Conservation (phyloP, 1,140 invertebrate species). For the Eupeodes corollae region DNA sequence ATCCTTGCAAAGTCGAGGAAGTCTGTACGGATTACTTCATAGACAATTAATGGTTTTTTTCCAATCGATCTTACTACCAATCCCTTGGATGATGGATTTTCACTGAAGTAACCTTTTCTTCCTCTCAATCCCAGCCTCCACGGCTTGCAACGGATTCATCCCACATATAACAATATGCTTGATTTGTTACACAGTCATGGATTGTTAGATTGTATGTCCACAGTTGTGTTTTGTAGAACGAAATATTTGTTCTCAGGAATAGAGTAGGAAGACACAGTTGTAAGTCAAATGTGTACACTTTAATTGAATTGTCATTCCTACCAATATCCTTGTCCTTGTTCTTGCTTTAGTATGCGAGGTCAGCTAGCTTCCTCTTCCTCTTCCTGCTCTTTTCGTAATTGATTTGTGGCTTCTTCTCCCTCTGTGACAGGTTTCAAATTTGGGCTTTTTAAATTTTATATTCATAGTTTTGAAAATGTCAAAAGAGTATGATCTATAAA, state of each 20-base stretch:
- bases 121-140: conserved; percentile 23
- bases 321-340: conserved; percentile 1
- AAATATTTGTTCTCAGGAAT: conserved; percentile 15
- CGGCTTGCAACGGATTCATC: conserved; percentile 23
- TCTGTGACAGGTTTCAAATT: conserved; percentile 16
- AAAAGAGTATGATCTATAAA: conserved; percentile 6
- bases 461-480: conserved; percentile 9
- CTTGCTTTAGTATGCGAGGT: conserved; percentile 1
- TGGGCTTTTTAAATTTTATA: conserved; percentile 16
- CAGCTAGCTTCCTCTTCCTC: neutral
- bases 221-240: conserved; percentile 30
- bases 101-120: conserved; percentile 11
- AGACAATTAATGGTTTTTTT: neutral
- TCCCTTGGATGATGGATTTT: no score
- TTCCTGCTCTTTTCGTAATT: conserved; percentile 1
- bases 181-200: conserved; percentile 15
- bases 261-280: conserved; percentile 33
- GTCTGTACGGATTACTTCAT: neutral
- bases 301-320: conserved; percentile 7
- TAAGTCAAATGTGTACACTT: conserved; percentile 23
- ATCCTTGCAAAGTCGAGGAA: conserved; percentile 2
- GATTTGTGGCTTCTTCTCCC: conserved; percentile 4
- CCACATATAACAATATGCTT: conserved; percentile 29
- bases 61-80: conserved; percentile 8
- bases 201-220: conserved; percentile 36